Percentiles rank a stretch among this genome's conserved stretches.
Conservation (phyloP, 1,140 invertebrate species). For the Trachymyrmex cornetzi region DNA sequence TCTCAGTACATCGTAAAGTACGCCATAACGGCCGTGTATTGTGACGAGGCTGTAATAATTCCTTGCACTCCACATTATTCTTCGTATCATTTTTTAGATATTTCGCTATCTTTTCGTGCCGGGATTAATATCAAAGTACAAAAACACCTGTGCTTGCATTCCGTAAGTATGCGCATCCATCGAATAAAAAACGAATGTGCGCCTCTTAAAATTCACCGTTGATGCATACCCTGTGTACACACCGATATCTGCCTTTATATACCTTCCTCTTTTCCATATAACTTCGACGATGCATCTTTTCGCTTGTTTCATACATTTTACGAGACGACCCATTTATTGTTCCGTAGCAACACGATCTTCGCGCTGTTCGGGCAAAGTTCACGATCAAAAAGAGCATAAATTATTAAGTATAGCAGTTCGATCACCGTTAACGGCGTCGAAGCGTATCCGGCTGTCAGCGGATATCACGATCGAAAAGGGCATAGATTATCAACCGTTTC, state of each 20-base stretch:
- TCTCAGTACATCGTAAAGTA: conserved; percentile 30
- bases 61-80: conserved; percentile 5
- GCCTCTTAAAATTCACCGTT: conserved; percentile 29
- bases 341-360: conserved; percentile 7
- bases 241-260: conserved; percentile 4
- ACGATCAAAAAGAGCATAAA: conserved; percentile 68
- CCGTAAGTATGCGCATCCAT: conserved; percentile 18
- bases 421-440: conserved; percentile 59
- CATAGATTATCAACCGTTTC: conserved; percentile 76
- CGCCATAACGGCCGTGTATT: conserved; percentile 8
- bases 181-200: neutral
- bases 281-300: conserved; percentile 45
- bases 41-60: conserved; percentile 24
- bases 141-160: conserved; percentile 20
- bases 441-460: conserved; percentile 63
- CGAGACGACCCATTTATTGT: conserved; percentile 40
- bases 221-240: conserved; percentile 7
- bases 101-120: conserved; percentile 18
- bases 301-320: conserved; percentile 44
- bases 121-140: conserved; percentile 19
- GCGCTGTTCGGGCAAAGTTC: conserved; percentile 6
- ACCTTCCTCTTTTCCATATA: conserved; percentile 20
- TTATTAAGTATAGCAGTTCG: conserved; percentile 64
- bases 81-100: neutral
- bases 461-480: conserved; percentile 69